A percentile compares a stretch with the other conserved stretches of the same genome.
Evolutionary conservation across 2,888 invertebrate species (phyloP).

Genomic region (Drosophila eohydei): DNA sequence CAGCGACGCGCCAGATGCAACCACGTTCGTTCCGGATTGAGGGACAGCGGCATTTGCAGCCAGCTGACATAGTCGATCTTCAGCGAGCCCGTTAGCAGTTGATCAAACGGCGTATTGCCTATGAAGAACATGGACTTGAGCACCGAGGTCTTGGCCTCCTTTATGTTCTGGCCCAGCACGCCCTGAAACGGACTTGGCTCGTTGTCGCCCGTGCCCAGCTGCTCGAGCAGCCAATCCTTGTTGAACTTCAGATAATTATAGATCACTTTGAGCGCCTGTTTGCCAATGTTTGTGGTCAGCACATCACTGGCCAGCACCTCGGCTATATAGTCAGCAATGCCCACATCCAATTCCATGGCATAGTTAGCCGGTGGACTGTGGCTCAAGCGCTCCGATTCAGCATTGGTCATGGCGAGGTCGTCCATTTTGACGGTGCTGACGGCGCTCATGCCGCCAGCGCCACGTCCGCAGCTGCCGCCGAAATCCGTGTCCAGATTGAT

Average conservation of each 20-base stretch:
- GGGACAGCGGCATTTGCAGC: conserved; percentile 85
- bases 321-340: conserved; percentile 85
- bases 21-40: conserved; percentile 85
- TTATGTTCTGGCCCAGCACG: conserved; percentile 84
- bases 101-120: conserved; percentile 90
- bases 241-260: conserved; percentile 90
- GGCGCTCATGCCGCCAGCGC: conserved; percentile 77
- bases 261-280: conserved; percentile 86
- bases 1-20: conserved; percentile 85
- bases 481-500: conserved; percentile 84
- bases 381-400: conserved; percentile 80
- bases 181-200: conserved; percentile 80
- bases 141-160: conserved; percentile 86
- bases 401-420: conserved; percentile 72
- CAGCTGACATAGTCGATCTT: conserved; percentile 85
- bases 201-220: conserved; percentile 85
- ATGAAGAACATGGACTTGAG: conserved; percentile 93
- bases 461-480: conserved; percentile 46
- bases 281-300: conserved; percentile 87
- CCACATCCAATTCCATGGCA: conserved; percentile 84
- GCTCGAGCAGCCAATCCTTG: conserved; percentile 88
- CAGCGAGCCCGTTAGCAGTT: conserved; percentile 86
- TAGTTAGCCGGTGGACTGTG: conserved; percentile 82
- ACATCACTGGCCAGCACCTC: conserved; percentile 88
- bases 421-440: conserved; percentile 84